Evolutionary conservation across 1,140 invertebrate genomes (phyloP).

Genomic region (Hesperophylax magnus): DNA sequence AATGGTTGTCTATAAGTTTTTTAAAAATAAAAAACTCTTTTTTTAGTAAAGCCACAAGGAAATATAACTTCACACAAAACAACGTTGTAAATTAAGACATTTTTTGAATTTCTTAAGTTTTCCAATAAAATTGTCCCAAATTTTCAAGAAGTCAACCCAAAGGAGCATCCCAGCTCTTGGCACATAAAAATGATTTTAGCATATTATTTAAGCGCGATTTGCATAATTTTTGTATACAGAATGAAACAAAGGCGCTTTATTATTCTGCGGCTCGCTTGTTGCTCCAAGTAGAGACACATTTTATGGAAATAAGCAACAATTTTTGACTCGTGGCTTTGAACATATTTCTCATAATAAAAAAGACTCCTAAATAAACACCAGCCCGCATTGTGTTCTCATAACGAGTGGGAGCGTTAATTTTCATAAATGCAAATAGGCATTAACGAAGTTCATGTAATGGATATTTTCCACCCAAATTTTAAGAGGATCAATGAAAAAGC

Average conservation of each 20-base stretch:
- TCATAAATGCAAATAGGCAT: no score
- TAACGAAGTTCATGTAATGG: no score
- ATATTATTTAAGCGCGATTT: slow-evolving; percentile 32
- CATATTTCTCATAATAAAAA: slow-evolving; percentile 32
- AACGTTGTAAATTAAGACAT: no score
- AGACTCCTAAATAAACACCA: not conserved
- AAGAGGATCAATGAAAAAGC: no score
- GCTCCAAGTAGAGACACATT: slow-evolving; percentile 17
- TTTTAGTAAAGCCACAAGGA: no score
- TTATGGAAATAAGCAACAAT: slow-evolving; percentile 32
- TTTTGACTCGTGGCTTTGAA: slow-evolving; percentile 29
- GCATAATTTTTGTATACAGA: slow-evolving; percentile 31
- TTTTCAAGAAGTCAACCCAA: not conserved
- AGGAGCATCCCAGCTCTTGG: not conserved
- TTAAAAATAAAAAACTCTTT: no score
- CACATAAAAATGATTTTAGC: slow-evolving; percentile 18
- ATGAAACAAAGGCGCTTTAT: slow-evolving; percentile 36
- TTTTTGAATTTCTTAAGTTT: not conserved
- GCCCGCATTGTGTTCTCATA: slow-evolving; percentile 6
- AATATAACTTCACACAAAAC: no score
- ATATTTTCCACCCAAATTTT: no score
- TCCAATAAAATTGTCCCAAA: slow-evolving; percentile 27
- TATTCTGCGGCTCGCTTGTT: slow-evolving; percentile 35
- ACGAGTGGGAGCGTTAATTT: not conserved
- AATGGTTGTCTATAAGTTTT: no score